A percentile compares a stretch with the other conserved stretches of the same genome.
Evolutionary conservation across 2,797 vertebrate genomes (phyloP).

Genomic region (Pagetopsis macropterus): DNA sequence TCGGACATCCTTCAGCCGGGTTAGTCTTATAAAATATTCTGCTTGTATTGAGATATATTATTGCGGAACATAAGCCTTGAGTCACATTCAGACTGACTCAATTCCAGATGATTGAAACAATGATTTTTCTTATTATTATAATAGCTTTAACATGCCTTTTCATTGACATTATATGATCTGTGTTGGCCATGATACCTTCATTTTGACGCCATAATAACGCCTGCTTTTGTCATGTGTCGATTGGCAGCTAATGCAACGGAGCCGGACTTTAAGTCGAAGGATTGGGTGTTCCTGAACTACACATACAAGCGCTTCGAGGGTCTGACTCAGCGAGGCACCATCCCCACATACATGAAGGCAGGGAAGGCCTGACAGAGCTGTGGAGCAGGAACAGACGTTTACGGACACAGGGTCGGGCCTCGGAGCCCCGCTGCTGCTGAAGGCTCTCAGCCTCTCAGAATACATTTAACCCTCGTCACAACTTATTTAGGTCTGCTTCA

Average conservation of each 20-base stretch:
- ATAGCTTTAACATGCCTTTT: neutral
- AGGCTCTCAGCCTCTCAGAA: slow-evolving; percentile 61
- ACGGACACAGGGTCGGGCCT: slow-evolving; percentile 80
- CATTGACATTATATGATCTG: neutral
- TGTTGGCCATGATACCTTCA: slow-evolving; percentile 6
- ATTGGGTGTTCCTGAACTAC: slow-evolving; percentile 99
- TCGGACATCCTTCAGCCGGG: slow-evolving; percentile 98
- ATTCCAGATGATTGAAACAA: neutral
- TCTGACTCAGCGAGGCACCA: slow-evolving; percentile 95
- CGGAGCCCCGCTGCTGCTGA: slow-evolving; percentile 70
- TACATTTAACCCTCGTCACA: slow-evolving; percentile 68
- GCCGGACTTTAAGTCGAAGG: slow-evolving; percentile 98
- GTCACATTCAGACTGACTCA: neutral
- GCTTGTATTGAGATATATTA: too few relatives aligned
- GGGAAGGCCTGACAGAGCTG: slow-evolving; percentile 87
- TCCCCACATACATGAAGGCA: slow-evolving; percentile 96
- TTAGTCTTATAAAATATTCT: slow-evolving; percentile 51
- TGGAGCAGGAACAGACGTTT: slow-evolving; percentile 54
- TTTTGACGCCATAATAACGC: slow-evolving; percentile 9
- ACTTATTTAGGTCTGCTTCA: slow-evolving; percentile 65
- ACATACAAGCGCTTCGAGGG: slow-evolving; percentile 99
- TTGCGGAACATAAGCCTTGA: too few relatives aligned
- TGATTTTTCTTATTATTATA: neutral
- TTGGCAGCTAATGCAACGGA: slow-evolving; percentile 91
- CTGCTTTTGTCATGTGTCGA: slow-evolving; percentile 29